phyloP scores from a whole-genome alignment of 2,888 invertebrate species.

The Tetropium fuscum region DNA sequence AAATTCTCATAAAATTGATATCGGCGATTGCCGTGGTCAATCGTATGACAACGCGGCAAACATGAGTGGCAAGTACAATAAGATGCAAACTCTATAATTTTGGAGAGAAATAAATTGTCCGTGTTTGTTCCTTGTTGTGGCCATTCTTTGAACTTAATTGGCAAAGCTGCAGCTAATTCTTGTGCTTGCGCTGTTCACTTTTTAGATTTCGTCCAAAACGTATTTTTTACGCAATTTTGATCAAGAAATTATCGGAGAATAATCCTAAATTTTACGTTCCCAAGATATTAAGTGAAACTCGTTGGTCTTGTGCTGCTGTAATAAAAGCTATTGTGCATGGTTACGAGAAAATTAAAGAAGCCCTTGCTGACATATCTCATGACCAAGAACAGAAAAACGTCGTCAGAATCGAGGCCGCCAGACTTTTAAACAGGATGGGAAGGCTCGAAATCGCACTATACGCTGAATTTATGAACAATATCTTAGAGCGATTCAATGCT shows the following conservation, averaged over 20 bases:
- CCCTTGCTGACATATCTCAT: not conserved
- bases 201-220: not conserved
- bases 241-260: too few species aligned
- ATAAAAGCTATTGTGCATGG: conserved; percentile 7
- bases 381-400: too few species aligned
- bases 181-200: conserved; percentile 1
- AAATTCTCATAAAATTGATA: not conserved
- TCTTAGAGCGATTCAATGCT: too few species aligned
- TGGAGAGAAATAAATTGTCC: not conserved
- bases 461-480: too few species aligned
- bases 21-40: not conserved
- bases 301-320: conserved; percentile 8
- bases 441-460: too few species aligned
- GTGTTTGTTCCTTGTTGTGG: not conserved
- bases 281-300: conserved; percentile 8
- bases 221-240: conserved; percentile 7
- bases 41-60: not conserved
- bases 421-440: too few species aligned
- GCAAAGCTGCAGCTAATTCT: too few species aligned
- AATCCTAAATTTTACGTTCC: conserved; percentile 4
- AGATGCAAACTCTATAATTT: not conserved
- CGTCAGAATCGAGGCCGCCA: too few species aligned
- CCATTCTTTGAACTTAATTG: conserved; percentile 1
- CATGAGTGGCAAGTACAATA: not conserved
- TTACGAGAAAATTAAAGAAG: conserved; percentile 5